Percentiles rank a stretch among this genome's conserved stretches.
Evolutionary conservation across 1,140 invertebrate species (phyloP).

Genomic region (Drosophila setifemur): DNA sequence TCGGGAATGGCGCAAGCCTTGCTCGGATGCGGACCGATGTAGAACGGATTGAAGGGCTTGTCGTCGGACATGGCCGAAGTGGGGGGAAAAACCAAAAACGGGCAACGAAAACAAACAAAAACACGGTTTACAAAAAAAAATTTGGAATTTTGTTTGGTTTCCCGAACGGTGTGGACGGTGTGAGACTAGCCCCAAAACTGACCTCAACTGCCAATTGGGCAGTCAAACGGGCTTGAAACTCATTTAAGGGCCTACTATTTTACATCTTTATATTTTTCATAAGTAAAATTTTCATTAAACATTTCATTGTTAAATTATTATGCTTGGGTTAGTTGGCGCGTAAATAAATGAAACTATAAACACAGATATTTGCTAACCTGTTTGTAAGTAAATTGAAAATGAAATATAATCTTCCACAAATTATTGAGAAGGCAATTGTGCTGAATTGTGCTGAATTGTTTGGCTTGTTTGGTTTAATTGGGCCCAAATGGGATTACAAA

Average conservation of each 20-base stretch:
- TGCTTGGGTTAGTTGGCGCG: too few species aligned
- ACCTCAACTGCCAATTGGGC: background rate
- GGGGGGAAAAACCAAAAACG: background rate
- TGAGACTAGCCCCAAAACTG: slow-evolving; percentile 34
- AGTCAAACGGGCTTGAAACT: background rate
- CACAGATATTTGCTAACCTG: too few species aligned
- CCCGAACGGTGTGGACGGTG: slow-evolving; percentile 13
- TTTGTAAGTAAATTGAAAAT: too few species aligned
- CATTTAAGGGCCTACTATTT: background rate
- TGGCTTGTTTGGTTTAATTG: background rate
- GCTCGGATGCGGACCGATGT: slow-evolving; percentile 64
- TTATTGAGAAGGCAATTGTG: too few species aligned
- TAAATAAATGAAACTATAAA: too few species aligned
- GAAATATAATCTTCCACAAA: too few species aligned
- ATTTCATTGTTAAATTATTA: too few species aligned
- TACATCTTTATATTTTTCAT: too few species aligned
- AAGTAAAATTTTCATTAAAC: too few species aligned
- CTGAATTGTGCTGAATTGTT: too few species aligned
- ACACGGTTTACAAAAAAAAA: background rate
- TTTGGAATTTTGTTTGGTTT: slow-evolving; percentile 22
- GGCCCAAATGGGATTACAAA: background rate
- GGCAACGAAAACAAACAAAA: background rate
- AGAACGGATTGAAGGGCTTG: slow-evolving; percentile 61
- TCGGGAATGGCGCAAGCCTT: slow-evolving; percentile 37
- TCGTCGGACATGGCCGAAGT: slow-evolving; percentile 8